Percentiles rank a stretch among this genome's conserved stretches.
Evolutionary conservation across 2,797 vertebrate genomes (phyloP).

Genomic region (Peromyscus melanophrys): DNA sequence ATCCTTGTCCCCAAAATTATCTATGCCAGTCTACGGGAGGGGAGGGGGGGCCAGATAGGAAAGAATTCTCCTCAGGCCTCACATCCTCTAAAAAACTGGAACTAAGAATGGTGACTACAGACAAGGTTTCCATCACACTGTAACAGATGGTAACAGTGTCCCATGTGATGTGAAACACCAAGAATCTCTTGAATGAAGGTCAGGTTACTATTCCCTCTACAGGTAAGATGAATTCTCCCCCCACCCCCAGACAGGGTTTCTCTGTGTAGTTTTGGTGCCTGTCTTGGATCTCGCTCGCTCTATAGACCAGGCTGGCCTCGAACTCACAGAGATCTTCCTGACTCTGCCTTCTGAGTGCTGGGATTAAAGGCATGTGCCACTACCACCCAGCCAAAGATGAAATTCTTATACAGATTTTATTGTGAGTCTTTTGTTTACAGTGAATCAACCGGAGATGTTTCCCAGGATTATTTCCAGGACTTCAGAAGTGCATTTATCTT

Average conservation of each 20-base stretch:
- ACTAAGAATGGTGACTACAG: not conserved
- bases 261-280: too few species aligned
- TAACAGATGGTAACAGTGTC: not conserved
- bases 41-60: not conserved
- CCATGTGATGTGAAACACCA: not conserved
- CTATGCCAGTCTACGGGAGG: not conserved
- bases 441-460: fast-evolving
- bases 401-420: not conserved
- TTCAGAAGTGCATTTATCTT: not conserved
- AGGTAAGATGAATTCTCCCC: not conserved
- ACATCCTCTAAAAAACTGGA: not conserved
- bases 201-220: fast-evolving
- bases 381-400: not conserved
- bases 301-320: too few species aligned
- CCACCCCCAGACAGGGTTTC: too few species aligned
- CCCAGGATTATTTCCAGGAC: not conserved
- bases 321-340: too few species aligned
- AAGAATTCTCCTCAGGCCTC: not conserved
- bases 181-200: not conserved
- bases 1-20: not conserved
- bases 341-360: too few species aligned
- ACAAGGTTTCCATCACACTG: too few species aligned
- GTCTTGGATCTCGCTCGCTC: too few species aligned
- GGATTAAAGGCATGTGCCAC: too few species aligned
- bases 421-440: not conserved